Conservation (phyloP, 2,888 invertebrate genomes). For the Hypselothyrea guttata region DNA sequence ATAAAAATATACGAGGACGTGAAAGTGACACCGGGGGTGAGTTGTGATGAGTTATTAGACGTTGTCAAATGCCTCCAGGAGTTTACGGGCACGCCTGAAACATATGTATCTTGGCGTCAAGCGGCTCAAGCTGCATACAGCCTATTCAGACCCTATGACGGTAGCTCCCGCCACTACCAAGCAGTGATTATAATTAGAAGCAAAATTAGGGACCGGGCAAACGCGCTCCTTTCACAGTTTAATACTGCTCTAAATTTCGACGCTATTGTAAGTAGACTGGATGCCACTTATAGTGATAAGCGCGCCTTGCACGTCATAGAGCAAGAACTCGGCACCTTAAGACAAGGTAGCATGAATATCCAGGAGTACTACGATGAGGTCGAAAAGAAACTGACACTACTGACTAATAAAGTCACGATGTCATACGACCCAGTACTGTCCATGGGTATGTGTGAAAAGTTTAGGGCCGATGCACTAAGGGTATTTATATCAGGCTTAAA, state of each 20-base stretch:
- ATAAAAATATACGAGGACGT: neutral
- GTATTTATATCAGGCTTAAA: slow-evolving; percentile 5
- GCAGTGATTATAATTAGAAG: slow-evolving; percentile 3
- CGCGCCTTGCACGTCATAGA: slow-evolving; percentile 9
- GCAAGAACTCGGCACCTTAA: slow-evolving; percentile 2
- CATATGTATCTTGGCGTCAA: slow-evolving; percentile 5
- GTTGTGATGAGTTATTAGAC: slow-evolving; percentile 3
- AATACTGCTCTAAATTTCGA: slow-evolving; percentile 3
- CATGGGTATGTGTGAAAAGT: slow-evolving; percentile 2
- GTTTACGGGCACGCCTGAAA: neutral
- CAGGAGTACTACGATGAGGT: slow-evolving; percentile 6
- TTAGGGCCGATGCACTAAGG: neutral
- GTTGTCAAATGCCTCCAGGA: slow-evolving; percentile 2
- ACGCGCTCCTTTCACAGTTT: slow-evolving; percentile 2
- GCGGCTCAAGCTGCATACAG: slow-evolving; percentile 1
- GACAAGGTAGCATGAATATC: neutral
- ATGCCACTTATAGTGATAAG: slow-evolving; percentile 4
- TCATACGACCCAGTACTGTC: neutral
- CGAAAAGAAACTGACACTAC: slow-evolving; percentile 2
- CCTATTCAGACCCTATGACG: neutral
- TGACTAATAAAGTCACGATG: slow-evolving; percentile 1
- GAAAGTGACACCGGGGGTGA: neutral
- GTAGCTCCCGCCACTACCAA: slow-evolving; percentile 2
- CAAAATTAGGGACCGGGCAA: slow-evolving; percentile 1
- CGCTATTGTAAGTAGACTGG: slow-evolving; percentile 9